Conservation (phyloP, 2,113 vertebrate genomes). For the Rousettus leschenaultii region DNA sequence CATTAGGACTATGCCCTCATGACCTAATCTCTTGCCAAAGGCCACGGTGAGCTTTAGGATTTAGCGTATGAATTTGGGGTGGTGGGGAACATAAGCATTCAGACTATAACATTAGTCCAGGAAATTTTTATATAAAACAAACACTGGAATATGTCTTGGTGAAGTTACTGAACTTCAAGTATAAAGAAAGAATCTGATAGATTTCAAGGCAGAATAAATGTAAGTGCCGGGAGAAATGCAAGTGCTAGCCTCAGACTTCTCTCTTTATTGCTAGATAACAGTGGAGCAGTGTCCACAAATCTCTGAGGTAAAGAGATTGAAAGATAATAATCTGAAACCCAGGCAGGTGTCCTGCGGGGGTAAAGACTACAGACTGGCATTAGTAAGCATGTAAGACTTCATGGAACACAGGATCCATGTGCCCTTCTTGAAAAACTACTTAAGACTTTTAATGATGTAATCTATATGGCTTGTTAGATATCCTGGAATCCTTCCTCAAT, state of each 20-base stretch:
- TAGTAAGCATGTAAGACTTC: not conserved
- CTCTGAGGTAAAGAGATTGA: not conserved
- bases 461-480: not conserved
- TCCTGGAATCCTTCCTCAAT: not conserved
- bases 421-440: not conserved
- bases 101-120: not conserved
- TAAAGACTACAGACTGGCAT: not conserved
- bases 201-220: not conserved
- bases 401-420: not conserved
- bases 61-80: not conserved
- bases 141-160: not conserved
- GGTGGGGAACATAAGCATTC: not conserved
- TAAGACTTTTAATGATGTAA: not conserved
- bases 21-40: not conserved
- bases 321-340: not conserved
- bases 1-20: not conserved
- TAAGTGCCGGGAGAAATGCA: not conserved
- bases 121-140: not conserved
- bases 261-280: not conserved
- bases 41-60: not conserved
- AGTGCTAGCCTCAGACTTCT: not conserved
- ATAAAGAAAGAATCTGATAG: not conserved
- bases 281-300: not conserved
- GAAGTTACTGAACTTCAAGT: not conserved
- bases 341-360: not conserved